These are phyloP conservation scores for Mugil cephalus DNA, from an alignment of 2,113 vertebrate genomes.

Conservation along the genomic window DNA sequence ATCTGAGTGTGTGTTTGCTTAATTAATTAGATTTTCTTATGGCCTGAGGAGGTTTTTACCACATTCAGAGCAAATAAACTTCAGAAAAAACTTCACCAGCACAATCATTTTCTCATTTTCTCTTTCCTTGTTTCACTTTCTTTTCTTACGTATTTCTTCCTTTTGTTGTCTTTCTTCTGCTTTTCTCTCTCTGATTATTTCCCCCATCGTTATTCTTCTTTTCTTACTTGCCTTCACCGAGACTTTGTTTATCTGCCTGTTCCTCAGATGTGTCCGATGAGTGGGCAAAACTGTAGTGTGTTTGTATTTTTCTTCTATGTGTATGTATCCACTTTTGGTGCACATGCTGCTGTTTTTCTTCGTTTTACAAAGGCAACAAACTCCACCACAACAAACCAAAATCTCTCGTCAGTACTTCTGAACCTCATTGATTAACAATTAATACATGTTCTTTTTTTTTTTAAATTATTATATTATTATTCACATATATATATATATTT, in stretches of 20 bases:
- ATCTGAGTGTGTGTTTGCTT: conserved; percentile 17
- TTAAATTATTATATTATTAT: too few relatives aligned
- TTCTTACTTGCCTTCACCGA: not conserved
- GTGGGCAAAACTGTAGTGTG: not conserved
- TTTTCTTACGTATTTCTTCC: not conserved
- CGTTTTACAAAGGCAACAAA: not conserved
- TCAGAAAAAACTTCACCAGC: conserved; percentile 3
- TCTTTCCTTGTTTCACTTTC: not conserved
- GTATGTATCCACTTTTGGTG: not conserved
- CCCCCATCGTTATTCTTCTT: not conserved
- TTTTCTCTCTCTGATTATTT: not conserved
- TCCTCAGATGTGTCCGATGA: not conserved
- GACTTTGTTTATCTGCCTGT: conserved; percentile 3
- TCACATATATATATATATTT: too few relatives aligned
- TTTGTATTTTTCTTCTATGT: not conserved
- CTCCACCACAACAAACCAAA: not conserved
- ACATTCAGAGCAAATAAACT: conserved; percentile 17
- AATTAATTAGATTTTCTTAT: conserved; percentile 30
- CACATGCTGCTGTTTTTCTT: not conserved
- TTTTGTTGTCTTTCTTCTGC: not conserved
- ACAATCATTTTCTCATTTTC: not conserved
- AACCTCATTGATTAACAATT: not conserved
- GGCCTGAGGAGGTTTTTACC: conserved; percentile 13
- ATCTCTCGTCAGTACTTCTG: not conserved
- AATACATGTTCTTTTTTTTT: not conserved